Conservation (phyloP, 2,113 vertebrate species). For the Cepphus grylle region DNA sequence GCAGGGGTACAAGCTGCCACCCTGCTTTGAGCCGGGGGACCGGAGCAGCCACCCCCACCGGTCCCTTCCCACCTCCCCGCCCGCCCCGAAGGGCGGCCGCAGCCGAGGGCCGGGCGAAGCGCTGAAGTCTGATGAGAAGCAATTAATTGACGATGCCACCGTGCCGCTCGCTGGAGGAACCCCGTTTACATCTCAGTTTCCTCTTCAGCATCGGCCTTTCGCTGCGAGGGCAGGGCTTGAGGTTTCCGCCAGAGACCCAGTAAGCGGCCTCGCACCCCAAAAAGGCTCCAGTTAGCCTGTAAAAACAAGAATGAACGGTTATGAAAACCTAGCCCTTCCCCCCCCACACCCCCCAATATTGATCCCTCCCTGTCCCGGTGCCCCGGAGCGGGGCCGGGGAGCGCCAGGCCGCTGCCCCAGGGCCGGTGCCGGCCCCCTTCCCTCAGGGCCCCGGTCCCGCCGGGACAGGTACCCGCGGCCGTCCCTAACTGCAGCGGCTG, state of each 20-base stretch:
- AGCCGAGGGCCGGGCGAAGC: background rate
- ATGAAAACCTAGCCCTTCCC: background rate
- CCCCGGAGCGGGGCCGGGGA: background rate
- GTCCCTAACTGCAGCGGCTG: background rate
- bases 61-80: background rate
- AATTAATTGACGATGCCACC: background rate
- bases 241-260: background rate
- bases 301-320: background rate
- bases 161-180: background rate
- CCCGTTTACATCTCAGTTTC: background rate
- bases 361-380: background rate
- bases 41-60: background rate
- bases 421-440: background rate
- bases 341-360: background rate
- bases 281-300: background rate
- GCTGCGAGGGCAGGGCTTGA: background rate
- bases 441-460: background rate
- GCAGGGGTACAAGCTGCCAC: background rate
- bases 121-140: background rate
- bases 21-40: background rate
- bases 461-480: background rate
- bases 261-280: background rate
- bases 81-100: background rate
- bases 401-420: background rate
- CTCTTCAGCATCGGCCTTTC: background rate